Percentiles rank a stretch among this genome's conserved stretches.
Evolutionary conservation across 1,140 invertebrate genomes (phyloP).

Genomic region (Macrobrachium nipponense): DNA sequence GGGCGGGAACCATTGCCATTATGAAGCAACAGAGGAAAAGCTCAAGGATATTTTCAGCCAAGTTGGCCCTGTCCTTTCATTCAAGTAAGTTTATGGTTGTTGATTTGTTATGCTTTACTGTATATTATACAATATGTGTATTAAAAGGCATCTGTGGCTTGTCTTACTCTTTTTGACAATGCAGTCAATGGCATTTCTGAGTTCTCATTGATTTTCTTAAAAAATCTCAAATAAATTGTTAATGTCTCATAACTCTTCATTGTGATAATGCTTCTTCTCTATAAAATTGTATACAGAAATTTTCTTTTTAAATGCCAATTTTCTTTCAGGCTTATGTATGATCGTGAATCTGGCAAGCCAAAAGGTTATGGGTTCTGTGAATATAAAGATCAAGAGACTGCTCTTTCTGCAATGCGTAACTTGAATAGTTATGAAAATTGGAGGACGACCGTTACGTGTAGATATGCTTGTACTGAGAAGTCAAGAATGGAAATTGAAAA

Average conservation of each 20-base stretch:
- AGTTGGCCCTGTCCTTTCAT: slow-evolving; percentile 96
- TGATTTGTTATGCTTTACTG: neutral
- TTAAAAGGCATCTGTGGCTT: too few species aligned
- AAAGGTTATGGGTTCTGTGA: slow-evolving; percentile 99
- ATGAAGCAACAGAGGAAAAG: slow-evolving; percentile 99
- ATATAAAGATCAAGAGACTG: slow-evolving; percentile 98
- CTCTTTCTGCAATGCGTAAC: slow-evolving; percentile 97
- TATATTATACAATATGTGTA: too few species aligned
- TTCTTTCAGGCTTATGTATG: slow-evolving; percentile 88
- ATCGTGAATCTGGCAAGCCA: slow-evolving; percentile 98
- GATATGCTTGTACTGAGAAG: slow-evolving; percentile 97
- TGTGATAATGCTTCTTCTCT: too few species aligned
- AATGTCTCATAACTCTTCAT: too few species aligned
- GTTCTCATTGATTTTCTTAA: too few species aligned
- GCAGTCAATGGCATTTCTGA: too few species aligned
- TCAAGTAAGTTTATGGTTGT: slow-evolving; percentile 78
- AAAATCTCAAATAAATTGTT: neutral
- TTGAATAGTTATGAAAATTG: slow-evolving; percentile 98
- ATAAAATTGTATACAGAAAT: too few species aligned
- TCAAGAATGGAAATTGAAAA: slow-evolving; percentile 97
- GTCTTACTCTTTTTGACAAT: too few species aligned
- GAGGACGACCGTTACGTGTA: slow-evolving; percentile 93
- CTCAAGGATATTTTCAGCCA: slow-evolving; percentile 98
- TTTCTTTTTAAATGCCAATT: neutral
- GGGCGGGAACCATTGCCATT: slow-evolving; percentile 99